Base-by-base conservation (phyloP, 2,888 invertebrate genomes). In the Chrysomela aeneicollis region DNA sequence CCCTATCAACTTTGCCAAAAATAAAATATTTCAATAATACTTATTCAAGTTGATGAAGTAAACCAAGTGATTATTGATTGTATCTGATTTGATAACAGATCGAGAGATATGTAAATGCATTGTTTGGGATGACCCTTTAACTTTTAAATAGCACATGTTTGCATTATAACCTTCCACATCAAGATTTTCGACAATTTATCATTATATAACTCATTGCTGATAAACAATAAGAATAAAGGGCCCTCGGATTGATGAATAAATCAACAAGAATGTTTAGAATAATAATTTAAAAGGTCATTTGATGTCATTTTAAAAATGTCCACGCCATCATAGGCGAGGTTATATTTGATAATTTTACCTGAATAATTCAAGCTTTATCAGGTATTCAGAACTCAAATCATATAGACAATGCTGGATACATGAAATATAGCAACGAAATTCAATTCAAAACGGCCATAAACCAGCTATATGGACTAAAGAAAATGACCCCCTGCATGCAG, bases 91-190 rank as follows among this genome's bases (percentile, higher is more conserved):
- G 42, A 42, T 42, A 42, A 42, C 8, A 42, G 2, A 42, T 42
- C 8, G n/a, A n/a, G n/a, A 42, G 2, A 42, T 2, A 42, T 47
- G 17, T 26, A 57, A 35, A 21, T 55, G 19, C 18, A 32, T 35
- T 9, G 26, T n/a, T 49, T 21, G 26, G n/a, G 37, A 32, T 15
- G 37, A 55, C 50, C 49, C 47, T 47, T 37, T 57, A 32, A 30
- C 10, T 35, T 55, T 30, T 21, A n/a, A 32, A 12, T 30, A 32
- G 37, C 18, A 54, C 54, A 30, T 53, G 42, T 42, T 52, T 46
- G 17, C 54, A 15, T 42, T 3, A 42, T 42, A 42, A 42, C 15
- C 15, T 42, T 4, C 42, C 6, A 42, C 4, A 26, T 26, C 26
- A 1, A 42, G 42, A 35, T 15, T 42, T 42, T 15, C 15, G 15